Conservation (phyloP, 1,140 invertebrate genomes). For the Bombus fervidus region DNA sequence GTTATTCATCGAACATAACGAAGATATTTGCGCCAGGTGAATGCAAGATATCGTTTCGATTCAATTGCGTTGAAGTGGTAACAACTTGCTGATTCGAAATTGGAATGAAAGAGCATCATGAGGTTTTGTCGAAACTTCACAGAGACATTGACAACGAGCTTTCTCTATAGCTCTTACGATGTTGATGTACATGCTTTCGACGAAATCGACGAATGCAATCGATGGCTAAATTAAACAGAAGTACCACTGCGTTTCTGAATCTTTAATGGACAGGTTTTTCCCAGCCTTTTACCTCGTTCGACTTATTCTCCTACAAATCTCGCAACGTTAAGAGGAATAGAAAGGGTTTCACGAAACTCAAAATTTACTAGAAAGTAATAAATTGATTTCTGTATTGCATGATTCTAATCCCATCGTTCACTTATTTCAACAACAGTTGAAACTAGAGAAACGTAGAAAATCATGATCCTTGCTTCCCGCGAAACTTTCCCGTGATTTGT, state of each 20-base stretch:
- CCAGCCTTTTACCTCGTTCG: not conserved
- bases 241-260: not conserved
- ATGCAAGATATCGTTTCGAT: no score
- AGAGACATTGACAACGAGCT: not conserved
- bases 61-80: not conserved
- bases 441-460: no score
- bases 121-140: not conserved
- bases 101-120: not conserved
- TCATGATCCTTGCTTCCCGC: no score
- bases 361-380: not conserved
- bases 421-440: no score
- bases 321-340: no score
- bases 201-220: not conserved
- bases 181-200: not conserved
- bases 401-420: no score
- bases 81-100: not conserved
- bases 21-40: not conserved
- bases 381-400: not conserved
- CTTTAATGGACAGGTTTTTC: not conserved
- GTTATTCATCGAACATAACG: not conserved
- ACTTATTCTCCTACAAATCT: not conserved
- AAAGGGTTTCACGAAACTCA: not conserved
- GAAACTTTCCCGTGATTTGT: no score
- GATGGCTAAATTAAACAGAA: slow-evolving; percentile 9
- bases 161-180: not conserved